Evolutionary conservation across 2,888 invertebrate species (phyloP).

Genomic region (Terebella lapidaria): DNA sequence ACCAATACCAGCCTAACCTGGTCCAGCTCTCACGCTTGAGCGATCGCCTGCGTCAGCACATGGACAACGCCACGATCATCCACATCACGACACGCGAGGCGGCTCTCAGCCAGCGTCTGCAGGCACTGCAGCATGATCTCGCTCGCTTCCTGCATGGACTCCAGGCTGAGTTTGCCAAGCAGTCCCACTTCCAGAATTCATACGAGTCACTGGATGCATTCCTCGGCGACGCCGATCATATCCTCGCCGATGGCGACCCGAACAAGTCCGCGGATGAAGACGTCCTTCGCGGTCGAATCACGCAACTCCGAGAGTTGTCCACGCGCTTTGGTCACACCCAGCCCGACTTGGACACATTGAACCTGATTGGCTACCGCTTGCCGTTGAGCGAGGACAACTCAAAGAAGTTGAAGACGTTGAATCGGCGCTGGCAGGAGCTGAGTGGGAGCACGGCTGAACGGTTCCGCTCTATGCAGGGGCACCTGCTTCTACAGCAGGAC

Average conservation of each 20-base stretch:
- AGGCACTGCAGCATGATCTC: constrained; percentile 35
- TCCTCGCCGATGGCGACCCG: constrained; percentile 34
- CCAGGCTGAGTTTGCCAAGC: constrained; percentile 33
- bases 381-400: constrained; percentile 36
- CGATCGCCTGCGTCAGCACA: constrained; percentile 37
- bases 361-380: constrained; percentile 43
- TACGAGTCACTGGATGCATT: constrained; percentile 34
- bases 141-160: constrained; percentile 32
- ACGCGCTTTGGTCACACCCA: constrained; percentile 25
- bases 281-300: constrained; percentile 33
- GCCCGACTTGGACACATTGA: constrained; percentile 37
- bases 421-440: constrained; percentile 41
- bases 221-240: constrained; percentile 31
- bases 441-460: constrained; percentile 32
- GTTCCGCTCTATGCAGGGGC: constrained; percentile 35
- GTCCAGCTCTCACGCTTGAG: constrained; percentile 55
- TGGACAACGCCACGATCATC: constrained; percentile 39
- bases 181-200: constrained; percentile 34
- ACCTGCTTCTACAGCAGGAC: constrained; percentile 41
- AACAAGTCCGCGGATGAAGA: constrained; percentile 36
- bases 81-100: constrained; percentile 39
- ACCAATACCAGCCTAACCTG: constrained; percentile 34
- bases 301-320: constrained; percentile 32
- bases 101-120: constrained; percentile 36
- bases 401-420: constrained; percentile 34